Conservation (phyloP, 2,797 vertebrate species). For the Galago senegalensis region DNA sequence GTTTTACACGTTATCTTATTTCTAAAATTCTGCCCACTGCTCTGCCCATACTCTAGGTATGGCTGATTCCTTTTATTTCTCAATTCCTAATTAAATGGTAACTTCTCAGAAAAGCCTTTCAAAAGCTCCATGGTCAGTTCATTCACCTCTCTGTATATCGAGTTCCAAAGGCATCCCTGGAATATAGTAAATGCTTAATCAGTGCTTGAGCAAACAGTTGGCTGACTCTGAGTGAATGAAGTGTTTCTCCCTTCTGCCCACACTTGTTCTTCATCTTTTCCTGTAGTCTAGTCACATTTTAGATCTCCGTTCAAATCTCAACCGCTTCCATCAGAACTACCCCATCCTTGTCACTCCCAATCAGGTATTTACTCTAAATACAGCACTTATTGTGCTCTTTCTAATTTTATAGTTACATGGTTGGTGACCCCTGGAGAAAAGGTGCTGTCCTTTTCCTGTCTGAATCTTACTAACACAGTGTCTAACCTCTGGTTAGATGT, state of each 20-base stretch:
- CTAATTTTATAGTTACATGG: not conserved
- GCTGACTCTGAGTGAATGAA: not conserved
- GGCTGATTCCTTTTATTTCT: not conserved
- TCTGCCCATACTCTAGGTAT: not conserved
- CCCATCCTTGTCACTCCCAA: not conserved
- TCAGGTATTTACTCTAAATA: not conserved
- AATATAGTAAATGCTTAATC: not conserved
- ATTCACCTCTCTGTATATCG: not conserved
- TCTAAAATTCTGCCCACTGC: not conserved
- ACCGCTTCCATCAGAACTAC: not conserved
- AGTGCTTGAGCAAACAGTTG: not conserved
- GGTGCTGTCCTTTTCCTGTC: not conserved
- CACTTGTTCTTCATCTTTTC: not conserved
- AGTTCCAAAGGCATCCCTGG: not conserved
- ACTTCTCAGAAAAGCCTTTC: not conserved
- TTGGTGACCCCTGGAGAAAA: not conserved
- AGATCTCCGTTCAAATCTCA: not conserved
- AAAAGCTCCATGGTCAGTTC: not conserved
- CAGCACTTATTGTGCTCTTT: not conserved
- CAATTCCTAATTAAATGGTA: not conserved
- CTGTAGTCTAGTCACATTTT: not conserved
- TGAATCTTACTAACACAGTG: not conserved
- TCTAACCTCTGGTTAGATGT: not conserved
- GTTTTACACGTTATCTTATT: not conserved
- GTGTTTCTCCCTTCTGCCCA: not conserved